Base-by-base conservation (phyloP, 2,888 invertebrate genomes). In the Cryptosula pallasiana region DNA sequence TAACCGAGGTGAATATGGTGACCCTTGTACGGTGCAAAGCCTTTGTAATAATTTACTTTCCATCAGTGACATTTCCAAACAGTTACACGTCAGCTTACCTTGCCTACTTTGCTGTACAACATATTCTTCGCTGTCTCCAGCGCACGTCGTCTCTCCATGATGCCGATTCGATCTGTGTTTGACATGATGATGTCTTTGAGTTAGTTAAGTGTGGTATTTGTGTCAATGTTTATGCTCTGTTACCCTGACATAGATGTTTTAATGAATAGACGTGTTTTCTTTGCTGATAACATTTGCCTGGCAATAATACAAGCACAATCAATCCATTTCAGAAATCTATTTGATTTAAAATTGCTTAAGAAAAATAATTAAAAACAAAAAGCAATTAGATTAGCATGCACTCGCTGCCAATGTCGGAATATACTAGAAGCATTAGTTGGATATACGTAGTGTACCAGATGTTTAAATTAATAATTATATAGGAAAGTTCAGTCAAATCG, bases 111-210 rank as follows among this genome's bases (percentile, higher is more conserved):
- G 45, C 70, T 70, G 25, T 29, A 25, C 16, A 70, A 23, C 32
- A 70, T 54, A 29, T 70, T 70, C 27, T 32, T 36, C n/a, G 70
- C 70, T 23, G 45, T 70, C 3, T 70, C 70, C 5, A 70, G 23
- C 5, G 70, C 70, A 35, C 45, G 70, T 23, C 70, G 9, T 3
- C 70, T 23, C 45, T 70, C 70, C 70, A 70, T 70, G 32, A 57
- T 57, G 25, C 57, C 57, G 25, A 57, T 57, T 57, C 57, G 57
- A 23, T 57, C 57, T n/a, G 57, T 57, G 57, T 57, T 57, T 57
- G 57, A 57, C 57, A 57, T 57, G 16, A 13, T 57, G n/a, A 23
- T n/a, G 16, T 23, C 25, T 13, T 45, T 57, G 5, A 5, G 9
- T 45, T 45, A 45, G 45, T 45, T 45, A 45, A 13, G 20, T 45